Conservation (phyloP, 2,113 vertebrate genomes). For the Camelus bactrianus region DNA sequence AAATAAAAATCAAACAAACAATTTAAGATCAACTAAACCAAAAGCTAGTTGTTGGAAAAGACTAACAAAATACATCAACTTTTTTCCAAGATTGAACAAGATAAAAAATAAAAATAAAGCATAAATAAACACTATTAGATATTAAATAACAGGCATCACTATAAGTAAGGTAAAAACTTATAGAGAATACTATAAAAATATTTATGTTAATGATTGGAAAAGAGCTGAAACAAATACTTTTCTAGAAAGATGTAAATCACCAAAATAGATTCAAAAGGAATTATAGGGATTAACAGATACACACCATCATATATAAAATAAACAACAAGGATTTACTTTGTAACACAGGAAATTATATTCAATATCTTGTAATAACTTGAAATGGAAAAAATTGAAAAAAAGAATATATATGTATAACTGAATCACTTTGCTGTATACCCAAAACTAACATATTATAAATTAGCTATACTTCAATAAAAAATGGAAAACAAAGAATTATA, state of each 20-base stretch:
- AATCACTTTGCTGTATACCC: no score
- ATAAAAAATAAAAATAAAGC: neutral
- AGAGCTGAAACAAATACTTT: neutral
- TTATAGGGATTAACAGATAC: neutral
- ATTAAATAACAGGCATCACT: neutral
- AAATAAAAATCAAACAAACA: neutral
- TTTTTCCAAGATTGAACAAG: neutral
- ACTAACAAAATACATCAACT: neutral
- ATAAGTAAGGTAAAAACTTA: neutral
- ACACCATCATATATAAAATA: no score
- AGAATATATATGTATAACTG: no score
- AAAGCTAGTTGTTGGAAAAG: neutral
- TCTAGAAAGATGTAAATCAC: neutral
- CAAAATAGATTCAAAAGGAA: constrained; percentile 5
- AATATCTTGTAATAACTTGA: no score
- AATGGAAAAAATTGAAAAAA: no score
- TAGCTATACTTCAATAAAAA: no score
- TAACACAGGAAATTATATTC: no score
- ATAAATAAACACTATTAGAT: neutral
- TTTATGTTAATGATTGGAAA: neutral
- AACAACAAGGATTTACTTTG: no score
- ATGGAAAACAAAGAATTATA: neutral
- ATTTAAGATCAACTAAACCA: neutral
- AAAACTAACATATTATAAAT: no score
- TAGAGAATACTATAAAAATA: neutral